Percentiles rank a stretch among this genome's conserved stretches.
Evolutionary conservation across 2,888 invertebrate species (phyloP).

Genomic region (Agrochola lychnidis): DNA sequence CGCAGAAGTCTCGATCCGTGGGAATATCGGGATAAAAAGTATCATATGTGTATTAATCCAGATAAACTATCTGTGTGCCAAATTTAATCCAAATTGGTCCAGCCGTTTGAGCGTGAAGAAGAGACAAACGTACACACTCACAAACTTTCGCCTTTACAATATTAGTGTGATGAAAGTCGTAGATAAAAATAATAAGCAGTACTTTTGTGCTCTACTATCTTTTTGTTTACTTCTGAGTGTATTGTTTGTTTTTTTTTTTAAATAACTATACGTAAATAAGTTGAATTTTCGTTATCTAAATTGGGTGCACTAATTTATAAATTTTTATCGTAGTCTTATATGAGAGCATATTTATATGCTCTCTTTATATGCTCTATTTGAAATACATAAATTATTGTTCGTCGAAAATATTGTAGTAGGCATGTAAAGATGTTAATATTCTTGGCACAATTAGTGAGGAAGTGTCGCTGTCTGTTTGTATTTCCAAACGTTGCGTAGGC

Average conservation of each 20-base stretch:
- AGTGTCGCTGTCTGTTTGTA: slow-evolving; percentile 26
- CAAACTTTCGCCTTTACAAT: too few relatives aligned
- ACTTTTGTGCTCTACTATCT: background rate
- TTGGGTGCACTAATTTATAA: background rate
- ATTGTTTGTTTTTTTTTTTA: background rate
- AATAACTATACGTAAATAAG: background rate
- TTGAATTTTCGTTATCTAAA: background rate
- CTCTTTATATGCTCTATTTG: background rate
- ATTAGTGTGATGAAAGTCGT: background rate
- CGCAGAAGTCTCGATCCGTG: too few relatives aligned
- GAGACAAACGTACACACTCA: too few relatives aligned
- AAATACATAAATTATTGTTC: background rate
- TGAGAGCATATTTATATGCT: too few relatives aligned
- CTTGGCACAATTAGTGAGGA: slow-evolving; percentile 30
- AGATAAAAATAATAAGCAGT: background rate
- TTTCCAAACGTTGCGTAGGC: slow-evolving; percentile 38
- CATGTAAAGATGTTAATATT: background rate
- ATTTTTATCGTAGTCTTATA: background rate
- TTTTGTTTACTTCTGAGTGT: background rate
- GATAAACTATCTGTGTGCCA: too few relatives aligned
- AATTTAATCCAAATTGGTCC: too few relatives aligned
- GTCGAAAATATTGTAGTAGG: background rate
- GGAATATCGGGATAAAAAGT: too few relatives aligned
- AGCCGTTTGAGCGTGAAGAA: too few relatives aligned
- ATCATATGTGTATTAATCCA: too few relatives aligned